Conservation (phyloP, 1,140 invertebrate genomes). For the Cataglyphis hispanica region DNA sequence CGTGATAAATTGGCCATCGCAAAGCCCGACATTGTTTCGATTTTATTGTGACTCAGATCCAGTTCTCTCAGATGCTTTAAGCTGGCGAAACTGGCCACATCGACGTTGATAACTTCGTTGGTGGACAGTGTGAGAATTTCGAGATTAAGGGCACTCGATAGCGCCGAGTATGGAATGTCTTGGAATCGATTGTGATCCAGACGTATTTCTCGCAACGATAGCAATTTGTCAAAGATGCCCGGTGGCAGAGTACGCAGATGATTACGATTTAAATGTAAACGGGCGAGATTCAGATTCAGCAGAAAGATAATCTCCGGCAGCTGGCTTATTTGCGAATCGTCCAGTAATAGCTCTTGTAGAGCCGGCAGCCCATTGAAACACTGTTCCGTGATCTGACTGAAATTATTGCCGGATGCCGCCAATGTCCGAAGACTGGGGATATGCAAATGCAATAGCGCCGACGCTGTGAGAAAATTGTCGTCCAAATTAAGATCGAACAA, state of each 20-base stretch:
- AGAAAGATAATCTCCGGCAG: slow-evolving; percentile 91
- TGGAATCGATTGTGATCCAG: slow-evolving; percentile 91
- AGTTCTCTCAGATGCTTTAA: slow-evolving; percentile 91
- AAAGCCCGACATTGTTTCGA: slow-evolving; percentile 92
- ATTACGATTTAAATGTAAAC: slow-evolving; percentile 91
- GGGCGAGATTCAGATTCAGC: slow-evolving; percentile 91
- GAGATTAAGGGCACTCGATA: slow-evolving; percentile 91
- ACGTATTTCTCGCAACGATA: slow-evolving; percentile 91
- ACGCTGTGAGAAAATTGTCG: slow-evolving; percentile 90
- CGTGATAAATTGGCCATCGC: slow-evolving; percentile 91
- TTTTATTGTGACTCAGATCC: slow-evolving; percentile 91
- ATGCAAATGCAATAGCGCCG: slow-evolving; percentile 90
- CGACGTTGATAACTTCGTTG: slow-evolving; percentile 91
- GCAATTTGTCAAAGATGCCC: slow-evolving; percentile 90
- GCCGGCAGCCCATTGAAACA: slow-evolving; percentile 92
- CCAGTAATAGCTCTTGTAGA: slow-evolving; percentile 90
- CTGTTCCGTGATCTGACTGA: slow-evolving; percentile 89
- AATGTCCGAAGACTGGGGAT: slow-evolving; percentile 91
- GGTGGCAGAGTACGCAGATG: slow-evolving; percentile 89
- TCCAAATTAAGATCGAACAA: slow-evolving; percentile 91
- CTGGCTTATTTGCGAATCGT: slow-evolving; percentile 89
- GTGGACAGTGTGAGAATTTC: slow-evolving; percentile 91
- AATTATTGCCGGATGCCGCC: slow-evolving; percentile 92
- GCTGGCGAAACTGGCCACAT: slow-evolving; percentile 92
- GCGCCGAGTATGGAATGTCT: slow-evolving; percentile 92